These are phyloP conservation scores for Acanthochromis polyacanthus DNA, from an alignment of 2,113 vertebrate species.

Conservation along the genomic window DNA sequence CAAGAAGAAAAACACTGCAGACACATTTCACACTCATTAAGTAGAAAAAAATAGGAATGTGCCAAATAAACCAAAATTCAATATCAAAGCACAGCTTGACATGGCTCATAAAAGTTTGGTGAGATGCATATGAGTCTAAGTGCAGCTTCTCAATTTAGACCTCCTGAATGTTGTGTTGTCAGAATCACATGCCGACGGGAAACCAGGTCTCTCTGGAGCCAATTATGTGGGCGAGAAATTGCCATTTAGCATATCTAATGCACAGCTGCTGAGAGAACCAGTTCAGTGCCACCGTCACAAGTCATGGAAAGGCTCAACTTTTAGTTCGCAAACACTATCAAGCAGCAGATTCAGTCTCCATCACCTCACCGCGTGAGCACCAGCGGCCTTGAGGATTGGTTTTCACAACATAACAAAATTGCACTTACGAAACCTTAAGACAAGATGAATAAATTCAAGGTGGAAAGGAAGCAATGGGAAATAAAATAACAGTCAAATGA, in stretches of 20 bases:
- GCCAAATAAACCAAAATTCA: constrained; percentile 13
- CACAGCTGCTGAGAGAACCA: constrained; percentile 68
- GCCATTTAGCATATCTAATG: constrained; percentile 76
- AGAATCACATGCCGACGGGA: constrained; percentile 58
- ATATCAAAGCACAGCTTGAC: constrained; percentile 25
- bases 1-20: constrained; percentile 9
- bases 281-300: constrained; percentile 45
- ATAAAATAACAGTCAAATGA: constrained; percentile 14
- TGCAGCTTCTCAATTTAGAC: constrained; percentile 42
- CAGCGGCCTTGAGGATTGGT: not conserved
- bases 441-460: not conserved
- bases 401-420: not conserved
- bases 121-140: constrained; percentile 21
- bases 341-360: not conserved
- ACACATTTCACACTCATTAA: constrained; percentile 31
- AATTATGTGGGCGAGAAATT: constrained; percentile 74
- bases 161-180: constrained; percentile 19
- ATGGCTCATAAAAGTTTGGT: constrained; percentile 45
- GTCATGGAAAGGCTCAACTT: constrained; percentile 38
- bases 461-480: not conserved
- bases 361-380: not conserved
- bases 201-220: constrained; percentile 71
- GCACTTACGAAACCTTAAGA: constrained; percentile 32
- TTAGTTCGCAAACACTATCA: constrained; percentile 25
- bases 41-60: not conserved